Base-by-base conservation (phyloP, 2,888 invertebrate species). In the Leptinotarsa peninsularis region DNA sequence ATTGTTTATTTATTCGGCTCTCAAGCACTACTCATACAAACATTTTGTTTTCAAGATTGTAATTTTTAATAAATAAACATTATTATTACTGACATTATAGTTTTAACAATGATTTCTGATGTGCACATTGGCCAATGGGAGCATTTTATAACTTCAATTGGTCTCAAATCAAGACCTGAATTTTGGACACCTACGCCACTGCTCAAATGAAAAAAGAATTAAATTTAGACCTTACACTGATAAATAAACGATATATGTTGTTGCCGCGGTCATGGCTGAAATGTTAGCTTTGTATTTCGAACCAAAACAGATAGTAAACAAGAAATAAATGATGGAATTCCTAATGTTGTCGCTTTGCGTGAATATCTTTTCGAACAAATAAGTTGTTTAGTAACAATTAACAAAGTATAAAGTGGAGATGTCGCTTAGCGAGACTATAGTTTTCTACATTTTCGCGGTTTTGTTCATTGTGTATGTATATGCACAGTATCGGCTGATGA, bases 381-480 rank as follows among this genome's bases (percentile, higher is more conserved):
- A 21, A 4, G 21, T 27, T 70, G 74, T 56, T 58, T 71, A 71
- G 66, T 71, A 71, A 70, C 49, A 58, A 70, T 43, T 69, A 69
- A 49, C 49, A 27, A 23, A 71, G 71, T 67, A 71, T 18, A 58
- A 43, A 43, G 49, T 58, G 49, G 58, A 58, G 49, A 74, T 74
- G 74, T 67, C 67, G 66, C 49, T 70, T 49, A 71, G 67, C 66
- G 71, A 33, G 21, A 67, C 66, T 27, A 7, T 71, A 10, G 21
- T 74, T 23, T 60, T 74, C 27, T 54, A 71, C 23, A 49, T 71
- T 50, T 21, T 78, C 23, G 15, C 73, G 15, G 23, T 76, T n/a
- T 18, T 76, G 58, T 78, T 80, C 54, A 72, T 77, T 10, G 27
- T 77, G 21, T 80, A 80, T 33, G 70, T 80, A 56, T 80, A 75